These are phyloP conservation scores for Mycalesis mineus DNA, from an alignment of 2,888 invertebrate genomes.

Conservation along the genomic window DNA sequence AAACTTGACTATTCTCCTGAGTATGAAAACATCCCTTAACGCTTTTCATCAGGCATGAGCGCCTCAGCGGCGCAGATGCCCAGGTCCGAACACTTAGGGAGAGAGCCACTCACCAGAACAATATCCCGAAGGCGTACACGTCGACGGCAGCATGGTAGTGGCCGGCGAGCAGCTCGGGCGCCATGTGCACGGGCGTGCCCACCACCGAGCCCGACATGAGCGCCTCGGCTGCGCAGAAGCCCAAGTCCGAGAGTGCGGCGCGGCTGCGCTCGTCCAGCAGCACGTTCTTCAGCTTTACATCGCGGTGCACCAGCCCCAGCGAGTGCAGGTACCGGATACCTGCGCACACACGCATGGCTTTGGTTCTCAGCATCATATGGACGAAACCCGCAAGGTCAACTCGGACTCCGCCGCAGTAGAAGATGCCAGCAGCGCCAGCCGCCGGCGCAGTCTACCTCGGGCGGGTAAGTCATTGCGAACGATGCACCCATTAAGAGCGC, in stretches of 20 bases:
- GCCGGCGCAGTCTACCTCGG: no score
- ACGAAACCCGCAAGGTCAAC: no score
- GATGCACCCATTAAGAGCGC: no score
- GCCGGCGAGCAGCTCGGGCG: constrained; percentile 89
- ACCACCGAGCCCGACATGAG: constrained; percentile 94
- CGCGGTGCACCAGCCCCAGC: constrained; percentile 91
- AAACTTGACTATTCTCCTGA: no score
- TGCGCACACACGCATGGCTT: constrained; percentile 36
- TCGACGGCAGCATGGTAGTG: constrained; percentile 90
- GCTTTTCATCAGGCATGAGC: no score
- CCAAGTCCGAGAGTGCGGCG: constrained; percentile 91
- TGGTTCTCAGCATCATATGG: background rate
- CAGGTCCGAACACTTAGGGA: no score
- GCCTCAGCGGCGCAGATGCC: no score
- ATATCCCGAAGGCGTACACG: constrained; percentile 92
- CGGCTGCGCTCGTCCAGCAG: constrained; percentile 84
- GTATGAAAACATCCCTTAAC: background rate
- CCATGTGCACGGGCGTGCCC: constrained; percentile 93
- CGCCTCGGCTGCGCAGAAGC: constrained; percentile 93
- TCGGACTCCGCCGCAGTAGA: no score
- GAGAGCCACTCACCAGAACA: constrained; percentile 85
- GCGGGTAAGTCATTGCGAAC: no score
- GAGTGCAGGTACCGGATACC: constrained; percentile 92
- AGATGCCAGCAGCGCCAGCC: no score
- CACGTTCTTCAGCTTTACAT: constrained; percentile 94